Evolutionary conservation across 2,797 vertebrate species (phyloP).

Genomic region (Gambusia yucatana): DNA sequence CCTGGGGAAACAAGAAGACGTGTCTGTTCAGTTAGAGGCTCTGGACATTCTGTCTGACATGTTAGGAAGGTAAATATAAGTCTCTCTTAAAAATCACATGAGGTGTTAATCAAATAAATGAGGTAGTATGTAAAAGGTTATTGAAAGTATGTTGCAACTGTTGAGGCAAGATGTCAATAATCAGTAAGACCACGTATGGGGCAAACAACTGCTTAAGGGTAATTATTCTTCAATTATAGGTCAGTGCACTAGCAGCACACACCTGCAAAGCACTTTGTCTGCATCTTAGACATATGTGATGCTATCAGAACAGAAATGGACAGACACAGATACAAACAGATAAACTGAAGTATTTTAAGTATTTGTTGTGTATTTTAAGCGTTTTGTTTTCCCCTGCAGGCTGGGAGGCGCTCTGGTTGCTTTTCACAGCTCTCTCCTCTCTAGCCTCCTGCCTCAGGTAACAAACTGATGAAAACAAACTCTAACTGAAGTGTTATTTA

Average conservation of each 20-base stretch:
- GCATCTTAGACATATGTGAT: background rate
- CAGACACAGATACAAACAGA: background rate
- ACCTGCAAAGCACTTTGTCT: slow-evolving; percentile 1
- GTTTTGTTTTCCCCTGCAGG: slow-evolving; percentile 71
- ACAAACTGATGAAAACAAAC: background rate
- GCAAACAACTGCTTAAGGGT: background rate
- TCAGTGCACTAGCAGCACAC: background rate
- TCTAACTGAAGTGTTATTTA: background rate
- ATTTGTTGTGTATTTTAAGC: background rate
- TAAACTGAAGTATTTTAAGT: background rate
- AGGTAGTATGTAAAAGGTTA: background rate
- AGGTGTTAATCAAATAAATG: background rate
- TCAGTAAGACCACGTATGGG: background rate
- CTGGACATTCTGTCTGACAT: slow-evolving; percentile 96
- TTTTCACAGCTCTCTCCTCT: slow-evolving; percentile 91
- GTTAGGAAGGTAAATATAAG: slow-evolving; percentile 87
- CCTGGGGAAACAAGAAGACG: slow-evolving; percentile 91
- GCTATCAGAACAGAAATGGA: slow-evolving; percentile 1
- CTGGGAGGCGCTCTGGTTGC: slow-evolving; percentile 87
- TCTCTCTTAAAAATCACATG: background rate
- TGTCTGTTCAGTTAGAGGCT: slow-evolving; percentile 92
- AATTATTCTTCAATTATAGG: background rate
- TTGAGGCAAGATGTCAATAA: background rate
- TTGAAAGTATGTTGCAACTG: background rate
- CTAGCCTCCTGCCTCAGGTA: slow-evolving; percentile 86